A percentile compares a stretch with the other conserved stretches of the same genome.
These are phyloP conservation scores for Patella pellucida DNA, from an alignment of 2,888 invertebrate genomes.

Conservation along the genomic window DNA sequence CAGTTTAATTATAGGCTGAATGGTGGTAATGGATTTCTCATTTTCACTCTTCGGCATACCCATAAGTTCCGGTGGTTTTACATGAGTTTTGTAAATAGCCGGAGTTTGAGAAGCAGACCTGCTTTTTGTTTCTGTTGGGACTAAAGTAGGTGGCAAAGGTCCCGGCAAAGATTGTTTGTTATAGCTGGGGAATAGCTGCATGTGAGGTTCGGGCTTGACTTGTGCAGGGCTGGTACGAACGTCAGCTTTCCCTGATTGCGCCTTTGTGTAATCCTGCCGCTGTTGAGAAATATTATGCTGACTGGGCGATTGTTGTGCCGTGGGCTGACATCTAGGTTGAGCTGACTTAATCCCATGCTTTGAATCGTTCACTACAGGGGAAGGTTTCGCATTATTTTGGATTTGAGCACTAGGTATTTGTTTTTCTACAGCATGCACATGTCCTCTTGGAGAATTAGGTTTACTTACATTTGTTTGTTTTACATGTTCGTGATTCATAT, in stretches of 20 bases:
- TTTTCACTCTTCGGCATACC: background rate
- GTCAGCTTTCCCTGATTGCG: background rate
- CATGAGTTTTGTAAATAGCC: slow-evolving; percentile 1
- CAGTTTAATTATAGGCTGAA: background rate
- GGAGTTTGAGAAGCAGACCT: background rate
- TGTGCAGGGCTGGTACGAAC: background rate
- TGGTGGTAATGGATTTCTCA: background rate
- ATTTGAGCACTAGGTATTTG: background rate
- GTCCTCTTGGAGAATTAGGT: background rate
- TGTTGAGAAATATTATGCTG: background rate
- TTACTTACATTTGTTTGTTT: no score
- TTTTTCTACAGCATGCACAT: background rate
- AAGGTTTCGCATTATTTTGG: background rate
- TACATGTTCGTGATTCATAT: no score
- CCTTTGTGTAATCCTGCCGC: background rate
- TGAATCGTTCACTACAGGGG: background rate
- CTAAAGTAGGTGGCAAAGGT: background rate
- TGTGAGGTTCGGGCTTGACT: background rate
- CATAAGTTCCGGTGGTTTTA: background rate
- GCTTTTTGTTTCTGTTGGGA: background rate
- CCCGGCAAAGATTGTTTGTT: slow-evolving; percentile 1
- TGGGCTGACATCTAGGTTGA: background rate
- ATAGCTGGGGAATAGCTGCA: background rate
- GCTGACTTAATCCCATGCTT: background rate
- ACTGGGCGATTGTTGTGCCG: background rate